Evolutionary conservation across 2,113 vertebrate species (phyloP), one percentile per base, ranked within the genome.

Genomic region (Eptatretus burgeri): DNA sequence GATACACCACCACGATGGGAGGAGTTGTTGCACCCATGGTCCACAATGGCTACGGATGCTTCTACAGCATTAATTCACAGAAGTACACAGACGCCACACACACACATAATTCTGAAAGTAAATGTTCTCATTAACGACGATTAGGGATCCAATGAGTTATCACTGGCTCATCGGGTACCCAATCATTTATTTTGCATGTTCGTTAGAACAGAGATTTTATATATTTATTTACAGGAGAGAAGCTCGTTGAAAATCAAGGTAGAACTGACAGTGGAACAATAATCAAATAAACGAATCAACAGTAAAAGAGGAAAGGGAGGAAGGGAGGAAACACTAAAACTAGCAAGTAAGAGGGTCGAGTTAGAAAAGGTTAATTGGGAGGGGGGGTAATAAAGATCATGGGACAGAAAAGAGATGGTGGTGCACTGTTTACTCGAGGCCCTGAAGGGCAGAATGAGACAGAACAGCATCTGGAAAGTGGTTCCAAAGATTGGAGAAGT

Each of bases 41-140:
- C 51, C 69, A 72, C 1, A 74, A 82, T 1, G 89, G 91, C 49
- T 98, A 93, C 41, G 82, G 91, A 49, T 80, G 85, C 72, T 94
- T 98, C 75, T 98, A 98, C 69, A 67, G 77, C 13, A 94, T 96
- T 72, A 75, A 83, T 74, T 82, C 93, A 51, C 80, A 94, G 75
- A 81, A 84, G 91, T 93, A 65, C 70, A 72, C 27, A 18, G n/a
- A 50, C 9, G n/a, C 14, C 56, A 14, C 13, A n/a, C 20, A 20
- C 10, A n/a, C n/a, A 60, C n/a, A n/a, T n/a, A 17, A 60, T 60
- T 60, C 9, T 17, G 20, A 9, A n/a, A 17, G 56, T 17, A 60
- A 60, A n/a, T 10, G 19, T 9, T 10, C 12, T 12, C n/a, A n/a
- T 10, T 12, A 10, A 13, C 13, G 19, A 60, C 56, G 56, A n/a